Percentiles rank a stretch among this genome's conserved stretches.
These are phyloP conservation scores for Rhinogobio ventralis DNA, from an alignment of 2,797 vertebrate species.

Conservation along the genomic window DNA sequence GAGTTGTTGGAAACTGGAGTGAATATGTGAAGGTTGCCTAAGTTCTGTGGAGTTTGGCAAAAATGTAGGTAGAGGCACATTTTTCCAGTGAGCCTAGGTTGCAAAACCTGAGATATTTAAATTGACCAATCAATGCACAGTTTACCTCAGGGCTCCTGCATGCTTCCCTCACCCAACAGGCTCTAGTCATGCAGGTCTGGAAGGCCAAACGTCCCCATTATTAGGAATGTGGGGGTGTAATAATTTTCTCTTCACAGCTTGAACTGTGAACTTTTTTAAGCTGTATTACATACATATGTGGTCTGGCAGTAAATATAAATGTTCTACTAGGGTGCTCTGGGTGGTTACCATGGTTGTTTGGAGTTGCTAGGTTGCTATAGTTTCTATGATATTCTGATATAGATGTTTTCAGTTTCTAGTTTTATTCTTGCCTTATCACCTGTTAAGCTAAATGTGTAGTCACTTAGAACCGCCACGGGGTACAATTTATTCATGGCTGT, in stretches of 20 bases:
- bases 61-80: background rate
- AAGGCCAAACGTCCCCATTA: background rate
- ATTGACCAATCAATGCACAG: background rate
- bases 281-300: background rate
- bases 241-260: background rate
- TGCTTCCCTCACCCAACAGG: background rate
- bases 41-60: background rate
- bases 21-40: background rate
- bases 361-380: background rate
- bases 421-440: background rate
- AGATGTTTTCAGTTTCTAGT: background rate
- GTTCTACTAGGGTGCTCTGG: background rate
- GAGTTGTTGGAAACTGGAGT: background rate
- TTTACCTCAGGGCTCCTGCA: background rate
- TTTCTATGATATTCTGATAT: background rate
- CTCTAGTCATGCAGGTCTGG: background rate
- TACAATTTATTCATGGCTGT: no score
- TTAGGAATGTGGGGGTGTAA: constrained; percentile 1
- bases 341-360: background rate
- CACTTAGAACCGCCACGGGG: background rate
- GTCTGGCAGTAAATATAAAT: constrained; percentile 1
- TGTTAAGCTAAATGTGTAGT: background rate
- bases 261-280: background rate
- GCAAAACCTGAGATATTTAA: constrained; percentile 7
- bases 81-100: background rate